These are phyloP conservation scores for Probosciger aterrimus DNA, from an alignment of 2,113 vertebrate species.

Conservation along the genomic window DNA sequence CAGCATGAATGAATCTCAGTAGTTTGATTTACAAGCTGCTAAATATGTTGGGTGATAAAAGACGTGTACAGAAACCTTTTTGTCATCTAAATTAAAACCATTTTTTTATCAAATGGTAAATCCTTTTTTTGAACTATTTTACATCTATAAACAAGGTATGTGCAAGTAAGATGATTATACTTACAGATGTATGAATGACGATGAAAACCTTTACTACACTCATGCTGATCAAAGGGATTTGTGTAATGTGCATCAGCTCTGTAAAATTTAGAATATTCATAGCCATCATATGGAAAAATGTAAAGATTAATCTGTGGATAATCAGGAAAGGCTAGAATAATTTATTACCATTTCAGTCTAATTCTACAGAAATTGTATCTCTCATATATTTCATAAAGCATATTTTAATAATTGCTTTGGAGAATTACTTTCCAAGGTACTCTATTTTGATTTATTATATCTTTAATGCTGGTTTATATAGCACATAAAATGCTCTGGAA, in stretches of 20 bases:
- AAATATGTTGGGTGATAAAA: neutral
- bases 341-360: constrained; percentile 1
- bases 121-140: neutral
- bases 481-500: neutral
- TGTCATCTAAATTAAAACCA: neutral
- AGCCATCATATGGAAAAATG: constrained; percentile 7
- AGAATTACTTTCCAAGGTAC: constrained; percentile 39
- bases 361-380: constrained; percentile 34
- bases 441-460: constrained; percentile 59
- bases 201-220: neutral
- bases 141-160: neutral
- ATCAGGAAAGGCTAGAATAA: constrained; percentile 10
- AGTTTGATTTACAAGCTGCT: neutral
- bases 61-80: neutral
- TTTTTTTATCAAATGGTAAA: neutral
- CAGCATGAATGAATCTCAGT: neutral
- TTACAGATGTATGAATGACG: neutral
- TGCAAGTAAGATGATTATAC: neutral
- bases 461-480: constrained; percentile 5
- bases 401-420: constrained; percentile 37
- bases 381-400: constrained; percentile 22
- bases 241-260: neutral
- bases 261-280: constrained; percentile 23
- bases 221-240: neutral
- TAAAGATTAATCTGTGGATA: neutral